A percentile compares a stretch with the other conserved stretches of the same genome.
These are phyloP conservation scores for Salmo trutta DNA, from an alignment of 2,797 vertebrate species.

Conservation along the genomic window DNA sequence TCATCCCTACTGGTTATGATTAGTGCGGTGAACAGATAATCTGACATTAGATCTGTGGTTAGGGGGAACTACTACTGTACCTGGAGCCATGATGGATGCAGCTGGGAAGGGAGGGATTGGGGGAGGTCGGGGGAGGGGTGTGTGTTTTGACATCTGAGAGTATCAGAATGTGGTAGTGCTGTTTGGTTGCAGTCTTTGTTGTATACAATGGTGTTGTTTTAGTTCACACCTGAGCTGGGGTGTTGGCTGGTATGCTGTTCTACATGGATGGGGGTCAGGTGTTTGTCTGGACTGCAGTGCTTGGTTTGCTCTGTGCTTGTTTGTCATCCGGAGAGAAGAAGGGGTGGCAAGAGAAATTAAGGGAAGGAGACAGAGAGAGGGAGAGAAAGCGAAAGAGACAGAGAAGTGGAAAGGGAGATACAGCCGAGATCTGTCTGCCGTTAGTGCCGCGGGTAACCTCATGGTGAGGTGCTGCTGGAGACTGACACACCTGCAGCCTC, in stretches of 20 bases:
- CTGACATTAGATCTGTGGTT: neutral
- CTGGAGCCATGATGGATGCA: slow-evolving; percentile 20
- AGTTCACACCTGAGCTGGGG: neutral
- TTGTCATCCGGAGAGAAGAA: neutral
- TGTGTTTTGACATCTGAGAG: slow-evolving; percentile 41
- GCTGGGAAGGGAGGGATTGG: slow-evolving; percentile 23
- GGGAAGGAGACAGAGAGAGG: neutral
- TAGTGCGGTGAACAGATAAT: neutral
- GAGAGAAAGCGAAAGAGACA: too few relatives aligned
- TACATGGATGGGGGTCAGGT: neutral
- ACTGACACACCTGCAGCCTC: neutral
- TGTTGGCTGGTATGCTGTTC: neutral
- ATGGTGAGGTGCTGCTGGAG: neutral
- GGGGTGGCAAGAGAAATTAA: neutral
- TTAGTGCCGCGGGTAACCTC: neutral
- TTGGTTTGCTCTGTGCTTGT: neutral
- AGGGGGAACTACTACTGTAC: neutral
- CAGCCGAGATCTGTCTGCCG: neutral
- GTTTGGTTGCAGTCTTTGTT: slow-evolving; percentile 21
- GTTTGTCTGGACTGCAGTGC: neutral
- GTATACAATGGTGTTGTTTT: neutral
- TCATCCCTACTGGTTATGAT: neutral
- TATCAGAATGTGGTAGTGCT: slow-evolving; percentile 27
- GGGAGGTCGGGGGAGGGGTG: slow-evolving; percentile 14
- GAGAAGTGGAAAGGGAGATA: neutral